Evolutionary conservation across 2,113 vertebrate genomes (phyloP).

Genomic region (Crotalus tigris): DNA sequence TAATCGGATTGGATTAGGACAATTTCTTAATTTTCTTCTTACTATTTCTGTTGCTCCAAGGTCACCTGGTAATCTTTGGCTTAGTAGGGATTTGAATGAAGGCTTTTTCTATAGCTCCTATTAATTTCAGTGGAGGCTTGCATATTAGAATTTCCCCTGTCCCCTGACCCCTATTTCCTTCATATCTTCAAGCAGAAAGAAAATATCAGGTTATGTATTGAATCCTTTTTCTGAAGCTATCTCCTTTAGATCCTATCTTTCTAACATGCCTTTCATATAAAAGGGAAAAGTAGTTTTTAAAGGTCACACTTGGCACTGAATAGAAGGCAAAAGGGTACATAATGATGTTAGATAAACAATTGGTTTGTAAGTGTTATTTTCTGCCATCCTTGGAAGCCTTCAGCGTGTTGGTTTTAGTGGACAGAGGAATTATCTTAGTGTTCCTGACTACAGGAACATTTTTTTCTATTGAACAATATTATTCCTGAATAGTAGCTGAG

Average conservation of each 20-base stretch:
- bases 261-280: constrained; percentile 18
- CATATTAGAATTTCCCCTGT: not conserved
- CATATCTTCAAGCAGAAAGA: not conserved
- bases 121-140: not conserved
- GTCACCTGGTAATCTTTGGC: not conserved
- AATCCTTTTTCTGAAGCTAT: not conserved
- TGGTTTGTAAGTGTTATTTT: constrained; percentile 32
- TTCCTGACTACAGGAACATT: constrained; percentile 50
- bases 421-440: constrained; percentile 46
- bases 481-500: constrained; percentile 53
- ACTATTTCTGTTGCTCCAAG: not conserved
- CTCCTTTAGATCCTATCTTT: constrained; percentile 6
- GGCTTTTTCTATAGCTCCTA: not conserved
- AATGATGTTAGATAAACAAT: constrained; percentile 39
- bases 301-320: not conserved
- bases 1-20: not conserved
- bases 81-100: not conserved
- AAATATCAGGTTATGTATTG: not conserved
- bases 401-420: constrained; percentile 51
- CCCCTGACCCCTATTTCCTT: not conserved
- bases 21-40: not conserved
- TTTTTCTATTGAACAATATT: constrained; percentile 52
- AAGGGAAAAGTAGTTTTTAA: constrained; percentile 40
- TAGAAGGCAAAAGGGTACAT: constrained; percentile 40
- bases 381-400: constrained; percentile 41